Conservation (phyloP, 1,140 invertebrate species). For the Zaprionus capensis region DNA sequence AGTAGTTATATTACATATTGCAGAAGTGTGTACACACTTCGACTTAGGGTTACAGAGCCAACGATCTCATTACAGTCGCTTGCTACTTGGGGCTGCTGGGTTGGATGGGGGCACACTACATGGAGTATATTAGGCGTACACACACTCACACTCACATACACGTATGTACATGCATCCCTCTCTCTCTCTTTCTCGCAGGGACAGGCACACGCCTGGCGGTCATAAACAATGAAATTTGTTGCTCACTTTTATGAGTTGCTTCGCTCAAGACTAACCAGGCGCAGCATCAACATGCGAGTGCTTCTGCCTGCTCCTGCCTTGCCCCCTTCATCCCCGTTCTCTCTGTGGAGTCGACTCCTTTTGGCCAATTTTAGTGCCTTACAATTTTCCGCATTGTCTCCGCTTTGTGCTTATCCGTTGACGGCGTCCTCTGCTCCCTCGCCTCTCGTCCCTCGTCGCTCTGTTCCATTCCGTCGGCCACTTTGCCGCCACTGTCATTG, state of each 20-base stretch:
- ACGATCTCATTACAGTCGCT: not conserved
- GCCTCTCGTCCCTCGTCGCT: not conserved
- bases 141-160: not conserved
- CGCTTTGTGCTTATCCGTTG: slow-evolving; percentile 65
- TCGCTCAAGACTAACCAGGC: slow-evolving; percentile 52
- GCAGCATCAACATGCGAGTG: slow-evolving; percentile 7
- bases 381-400: slow-evolving; percentile 79
- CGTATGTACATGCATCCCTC: not conserved
- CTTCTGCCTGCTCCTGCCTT: not conserved
- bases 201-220: slow-evolving; percentile 15
- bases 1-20: not conserved
- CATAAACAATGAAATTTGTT: slow-evolving; percentile 83
- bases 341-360: slow-evolving; percentile 52
- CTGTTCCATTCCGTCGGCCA: slow-evolving; percentile 19
- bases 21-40: not conserved
- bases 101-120: not conserved
- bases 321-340: not conserved
- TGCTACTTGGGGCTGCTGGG: not conserved
- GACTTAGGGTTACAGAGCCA: not conserved
- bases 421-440: not conserved
- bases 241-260: slow-evolving; percentile 81
- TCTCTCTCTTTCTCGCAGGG: slow-evolving; percentile 1
- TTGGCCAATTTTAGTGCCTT: slow-evolving; percentile 79
- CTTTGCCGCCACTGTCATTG: slow-evolving; percentile 64
- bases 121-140: slow-evolving; percentile 4